Evolutionary conservation across 2,113 vertebrate species (phyloP).

Genomic region (human (Homo sapiens)): DNA sequence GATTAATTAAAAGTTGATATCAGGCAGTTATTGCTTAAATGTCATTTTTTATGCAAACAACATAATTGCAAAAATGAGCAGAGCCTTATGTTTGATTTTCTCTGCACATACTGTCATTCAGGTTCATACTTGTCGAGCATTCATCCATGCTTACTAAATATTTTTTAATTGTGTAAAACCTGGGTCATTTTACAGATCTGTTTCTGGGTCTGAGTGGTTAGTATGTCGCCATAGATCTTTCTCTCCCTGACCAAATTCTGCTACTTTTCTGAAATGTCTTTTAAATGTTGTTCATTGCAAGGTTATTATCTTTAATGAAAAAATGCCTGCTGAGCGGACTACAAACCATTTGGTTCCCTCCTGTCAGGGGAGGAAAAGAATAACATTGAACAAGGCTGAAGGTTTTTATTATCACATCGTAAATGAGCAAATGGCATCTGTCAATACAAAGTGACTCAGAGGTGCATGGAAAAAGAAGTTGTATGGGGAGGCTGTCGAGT

Average conservation of each 20-base stretch:
- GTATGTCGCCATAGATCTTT: background rate
- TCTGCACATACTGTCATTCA: rapidly evolving
- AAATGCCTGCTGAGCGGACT: conserved; percentile 82
- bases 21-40: background rate
- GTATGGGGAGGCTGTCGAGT: conserved; percentile 78
- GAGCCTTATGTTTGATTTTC: rapidly evolving
- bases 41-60: background rate
- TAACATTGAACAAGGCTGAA: conserved; percentile 84
- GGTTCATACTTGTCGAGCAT: rapidly evolving
- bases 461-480: conserved; percentile 80
- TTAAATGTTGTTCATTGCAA: conserved; percentile 77
- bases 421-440: conserved; percentile 90
- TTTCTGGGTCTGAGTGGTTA: background rate
- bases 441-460: conserved; percentile 87
- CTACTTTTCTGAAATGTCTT: conserved; percentile 63
- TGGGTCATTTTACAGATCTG: background rate
- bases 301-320: conserved; percentile 85
- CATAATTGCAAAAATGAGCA: rapidly evolving
- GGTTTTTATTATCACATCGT: conserved; percentile 91
- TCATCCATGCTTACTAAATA: rapidly evolving
- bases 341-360: conserved; percentile 86
- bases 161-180: background rate
- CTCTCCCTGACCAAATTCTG: conserved; percentile 41
- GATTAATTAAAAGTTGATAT: too few relatives aligned
- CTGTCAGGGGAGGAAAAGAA: conserved; percentile 84